phyloP scores from a whole-genome alignment of 2,888 invertebrate species.

The Julus scandinavius region DNA sequence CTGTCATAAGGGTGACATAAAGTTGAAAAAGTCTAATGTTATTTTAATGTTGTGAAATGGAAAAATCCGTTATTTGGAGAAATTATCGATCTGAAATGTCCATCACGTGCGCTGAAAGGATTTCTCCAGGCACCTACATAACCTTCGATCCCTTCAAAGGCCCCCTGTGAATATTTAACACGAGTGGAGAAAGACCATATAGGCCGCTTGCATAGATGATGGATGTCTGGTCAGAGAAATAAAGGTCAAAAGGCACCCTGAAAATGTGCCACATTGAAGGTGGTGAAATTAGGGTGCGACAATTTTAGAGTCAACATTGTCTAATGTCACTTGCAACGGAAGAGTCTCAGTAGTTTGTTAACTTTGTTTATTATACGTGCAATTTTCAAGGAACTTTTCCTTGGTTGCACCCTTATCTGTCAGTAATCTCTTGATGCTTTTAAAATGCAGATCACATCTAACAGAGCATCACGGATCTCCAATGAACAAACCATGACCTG shows the following conservation, averaged over 20 bases:
- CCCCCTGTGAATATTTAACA: neutral
- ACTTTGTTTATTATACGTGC: no score
- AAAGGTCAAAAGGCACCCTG: neutral
- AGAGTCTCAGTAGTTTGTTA: no score
- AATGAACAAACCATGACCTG: no score
- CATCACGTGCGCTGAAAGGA: slow-evolving; percentile 17
- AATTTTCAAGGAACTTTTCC: no score
- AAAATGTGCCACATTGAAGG: neutral
- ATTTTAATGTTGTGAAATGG: slow-evolving; percentile 39
- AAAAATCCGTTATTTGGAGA: slow-evolving; percentile 38
- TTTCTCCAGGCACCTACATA: neutral
- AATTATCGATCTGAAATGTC: slow-evolving; percentile 12
- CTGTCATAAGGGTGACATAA: neutral
- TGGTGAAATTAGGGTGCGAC: slow-evolving; percentile 4
- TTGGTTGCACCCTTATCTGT: no score
- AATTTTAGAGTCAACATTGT: neutral
- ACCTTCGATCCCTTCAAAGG: neutral
- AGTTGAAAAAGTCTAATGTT: slow-evolving; percentile 14
- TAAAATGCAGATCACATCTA: no score
- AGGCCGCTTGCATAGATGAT: neutral
- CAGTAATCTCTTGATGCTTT: no score
- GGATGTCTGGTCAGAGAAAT: neutral
- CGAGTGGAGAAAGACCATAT: neutral
- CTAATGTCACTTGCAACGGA: neutral
- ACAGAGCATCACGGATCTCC: no score